Percentiles rank a stretch among this genome's conserved stretches.
These are phyloP conservation scores for Acronicta aceris DNA, from an alignment of 2,888 invertebrate genomes.

Conservation along the genomic window DNA sequence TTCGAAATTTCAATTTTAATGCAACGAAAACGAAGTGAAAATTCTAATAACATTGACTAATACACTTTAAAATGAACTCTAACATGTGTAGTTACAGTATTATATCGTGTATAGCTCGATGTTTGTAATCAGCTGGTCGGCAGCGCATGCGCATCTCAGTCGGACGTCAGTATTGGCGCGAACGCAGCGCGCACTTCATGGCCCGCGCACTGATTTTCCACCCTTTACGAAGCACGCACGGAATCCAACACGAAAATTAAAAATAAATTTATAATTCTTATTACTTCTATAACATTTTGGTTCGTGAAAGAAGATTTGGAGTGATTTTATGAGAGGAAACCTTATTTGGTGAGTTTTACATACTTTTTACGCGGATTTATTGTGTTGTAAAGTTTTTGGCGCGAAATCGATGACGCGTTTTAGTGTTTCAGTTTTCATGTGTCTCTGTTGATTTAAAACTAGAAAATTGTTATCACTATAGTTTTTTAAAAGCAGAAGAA, in stretches of 20 bases:
- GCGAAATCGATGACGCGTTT: constrained; percentile 4
- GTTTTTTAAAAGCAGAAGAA: background rate
- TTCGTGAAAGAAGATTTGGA: constrained; percentile 1
- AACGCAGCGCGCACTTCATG: constrained; percentile 70
- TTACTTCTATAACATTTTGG: background rate
- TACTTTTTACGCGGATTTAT: constrained; percentile 4
- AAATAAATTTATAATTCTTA: constrained; percentile 1
- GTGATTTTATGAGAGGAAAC: constrained; percentile 11
- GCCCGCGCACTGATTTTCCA: constrained; percentile 60
- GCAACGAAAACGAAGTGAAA: constrained; percentile 57
- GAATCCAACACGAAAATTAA: constrained; percentile 41
- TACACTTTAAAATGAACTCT: constrained; percentile 30
- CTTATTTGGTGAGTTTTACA: constrained; percentile 26
- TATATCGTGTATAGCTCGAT: constrained; percentile 48
- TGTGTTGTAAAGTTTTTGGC: constrained; percentile 9
- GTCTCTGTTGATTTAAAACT: background rate
- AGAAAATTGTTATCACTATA: background rate
- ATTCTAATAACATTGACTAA: constrained; percentile 24
- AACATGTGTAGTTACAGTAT: constrained; percentile 28
- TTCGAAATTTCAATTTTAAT: constrained; percentile 49
- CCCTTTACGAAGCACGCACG: constrained; percentile 54
- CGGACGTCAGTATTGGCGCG: constrained; percentile 74
- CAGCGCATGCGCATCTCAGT: constrained; percentile 64
- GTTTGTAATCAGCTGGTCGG: constrained; percentile 73
- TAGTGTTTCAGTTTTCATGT: background rate